Conservation (phyloP, 2,797 vertebrate genomes). For the Streptopelia turtur region DNA sequence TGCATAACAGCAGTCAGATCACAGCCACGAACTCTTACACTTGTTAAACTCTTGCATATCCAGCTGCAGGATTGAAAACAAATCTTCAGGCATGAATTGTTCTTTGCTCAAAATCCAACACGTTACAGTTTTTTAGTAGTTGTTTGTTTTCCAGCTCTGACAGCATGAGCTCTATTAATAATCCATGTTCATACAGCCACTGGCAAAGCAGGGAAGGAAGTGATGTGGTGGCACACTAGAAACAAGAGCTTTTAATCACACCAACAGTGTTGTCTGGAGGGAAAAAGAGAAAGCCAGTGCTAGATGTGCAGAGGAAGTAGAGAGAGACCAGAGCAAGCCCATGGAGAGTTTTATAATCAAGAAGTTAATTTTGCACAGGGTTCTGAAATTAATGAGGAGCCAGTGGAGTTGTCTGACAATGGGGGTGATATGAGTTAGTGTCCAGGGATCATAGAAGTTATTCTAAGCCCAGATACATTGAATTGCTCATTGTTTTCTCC, state of each 20-base stretch:
- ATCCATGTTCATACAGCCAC: constrained; percentile 63
- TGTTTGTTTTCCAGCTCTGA: constrained; percentile 54
- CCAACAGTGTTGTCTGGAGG: constrained; percentile 66
- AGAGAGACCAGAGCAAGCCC: constrained; percentile 44
- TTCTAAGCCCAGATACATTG: constrained; percentile 36
- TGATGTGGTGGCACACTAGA: constrained; percentile 63
- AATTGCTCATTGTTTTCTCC: constrained; percentile 53
- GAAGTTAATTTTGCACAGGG: constrained; percentile 57
- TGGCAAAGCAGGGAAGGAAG: constrained; percentile 68
- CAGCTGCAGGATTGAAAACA: not conserved
- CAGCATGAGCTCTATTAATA: constrained; percentile 67
- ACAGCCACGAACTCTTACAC: not conserved
- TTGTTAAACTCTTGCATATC: not conserved
- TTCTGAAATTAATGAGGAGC: constrained; percentile 68
- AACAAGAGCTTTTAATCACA: constrained; percentile 77
- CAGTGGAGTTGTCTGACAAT: constrained; percentile 58
- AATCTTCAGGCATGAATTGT: constrained; percentile 22
- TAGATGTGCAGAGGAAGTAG: constrained; percentile 47
- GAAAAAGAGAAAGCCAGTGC: constrained; percentile 52
- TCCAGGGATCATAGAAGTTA: constrained; percentile 51
- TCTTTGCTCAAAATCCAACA: constrained; percentile 34
- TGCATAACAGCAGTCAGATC: not conserved
- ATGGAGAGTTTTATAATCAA: constrained; percentile 65
- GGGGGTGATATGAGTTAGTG: constrained; percentile 26
- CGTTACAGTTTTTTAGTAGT: constrained; percentile 1